These are phyloP conservation scores for Tipula confusa DNA, from an alignment of 2,888 invertebrate species.

Conservation along the genomic window DNA sequence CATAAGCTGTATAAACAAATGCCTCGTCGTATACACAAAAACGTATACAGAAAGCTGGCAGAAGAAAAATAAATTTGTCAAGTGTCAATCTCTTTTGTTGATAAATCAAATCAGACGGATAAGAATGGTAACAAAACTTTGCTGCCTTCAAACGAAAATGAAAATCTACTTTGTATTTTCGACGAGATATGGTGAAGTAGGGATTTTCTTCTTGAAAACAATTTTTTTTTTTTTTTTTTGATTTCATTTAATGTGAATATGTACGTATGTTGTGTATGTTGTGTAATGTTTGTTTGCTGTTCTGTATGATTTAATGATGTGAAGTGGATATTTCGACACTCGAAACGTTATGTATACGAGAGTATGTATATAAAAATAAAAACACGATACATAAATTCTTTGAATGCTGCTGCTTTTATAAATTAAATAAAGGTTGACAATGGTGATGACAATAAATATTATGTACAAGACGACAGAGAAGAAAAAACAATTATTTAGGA, in stretches of 20 bases:
- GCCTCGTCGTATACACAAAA: not conserved
- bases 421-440: not conserved
- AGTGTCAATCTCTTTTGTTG: conserved; percentile 25
- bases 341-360: not conserved
- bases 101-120: not conserved
- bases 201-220: not conserved
- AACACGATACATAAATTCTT: not conserved
- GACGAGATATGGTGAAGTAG: not conserved
- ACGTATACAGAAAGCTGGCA: not conserved
- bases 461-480: not conserved
- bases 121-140: not conserved
- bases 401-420: not conserved
- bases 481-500: not conserved
- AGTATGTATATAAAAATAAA: not conserved
- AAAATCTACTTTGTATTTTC: not conserved
- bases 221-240: not conserved
- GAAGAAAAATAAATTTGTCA: not conserved
- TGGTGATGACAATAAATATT: not conserved
- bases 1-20: not conserved
- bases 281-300: not conserved
- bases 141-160: not conserved
- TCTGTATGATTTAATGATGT: conserved; percentile 4
- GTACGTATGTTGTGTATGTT: not conserved
- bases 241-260: not conserved
- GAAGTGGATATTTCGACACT: not conserved